Conservation (phyloP, 2,888 invertebrate species). For the Chloroclystis v-ata region DNA sequence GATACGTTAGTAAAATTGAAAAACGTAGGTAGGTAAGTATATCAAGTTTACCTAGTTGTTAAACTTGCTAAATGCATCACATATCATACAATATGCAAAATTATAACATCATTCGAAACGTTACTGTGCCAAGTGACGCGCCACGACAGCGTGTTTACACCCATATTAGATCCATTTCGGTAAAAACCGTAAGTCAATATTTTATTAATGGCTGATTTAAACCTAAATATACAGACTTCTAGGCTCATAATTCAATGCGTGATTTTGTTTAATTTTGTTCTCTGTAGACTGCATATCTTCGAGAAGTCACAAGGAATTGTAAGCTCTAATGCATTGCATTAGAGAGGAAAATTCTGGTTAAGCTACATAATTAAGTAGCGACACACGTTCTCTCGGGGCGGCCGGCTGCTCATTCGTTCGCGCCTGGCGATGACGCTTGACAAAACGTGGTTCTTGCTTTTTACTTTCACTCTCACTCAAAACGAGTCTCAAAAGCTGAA, state of each 20-base stretch:
- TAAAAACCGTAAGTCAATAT: slow-evolving; percentile 14
- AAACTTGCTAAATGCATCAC: no score
- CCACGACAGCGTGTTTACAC: slow-evolving; percentile 54
- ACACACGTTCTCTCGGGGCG: slow-evolving; percentile 75
- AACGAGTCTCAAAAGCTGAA: slow-evolving; percentile 54
- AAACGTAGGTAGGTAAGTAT: no score
- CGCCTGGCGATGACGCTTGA: slow-evolving; percentile 69
- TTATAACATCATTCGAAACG: slow-evolving; percentile 50
- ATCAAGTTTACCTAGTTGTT: no score
- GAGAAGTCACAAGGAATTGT: slow-evolving; percentile 36
- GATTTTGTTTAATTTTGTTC: slow-evolving; percentile 27
- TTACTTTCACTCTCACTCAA: slow-evolving; percentile 71
- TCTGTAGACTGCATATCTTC: slow-evolving; percentile 42
- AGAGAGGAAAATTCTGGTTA: slow-evolving; percentile 13
- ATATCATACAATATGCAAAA: slow-evolving; percentile 47
- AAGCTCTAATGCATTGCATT: slow-evolving; percentile 34
- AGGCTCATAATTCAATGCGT: slow-evolving; percentile 5
- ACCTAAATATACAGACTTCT: not conserved
- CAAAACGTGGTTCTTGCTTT: slow-evolving; percentile 57
- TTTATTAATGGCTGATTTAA: not conserved
- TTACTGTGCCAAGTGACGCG: slow-evolving; percentile 48
- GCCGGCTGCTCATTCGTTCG: slow-evolving; percentile 75
- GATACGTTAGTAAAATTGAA: no score
- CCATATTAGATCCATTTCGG: slow-evolving; percentile 59
- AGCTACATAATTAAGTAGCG: slow-evolving; percentile 61